These are phyloP conservation scores for Petroica traversi DNA, from an alignment of 2,113 vertebrate genomes.

Conservation along the genomic window DNA sequence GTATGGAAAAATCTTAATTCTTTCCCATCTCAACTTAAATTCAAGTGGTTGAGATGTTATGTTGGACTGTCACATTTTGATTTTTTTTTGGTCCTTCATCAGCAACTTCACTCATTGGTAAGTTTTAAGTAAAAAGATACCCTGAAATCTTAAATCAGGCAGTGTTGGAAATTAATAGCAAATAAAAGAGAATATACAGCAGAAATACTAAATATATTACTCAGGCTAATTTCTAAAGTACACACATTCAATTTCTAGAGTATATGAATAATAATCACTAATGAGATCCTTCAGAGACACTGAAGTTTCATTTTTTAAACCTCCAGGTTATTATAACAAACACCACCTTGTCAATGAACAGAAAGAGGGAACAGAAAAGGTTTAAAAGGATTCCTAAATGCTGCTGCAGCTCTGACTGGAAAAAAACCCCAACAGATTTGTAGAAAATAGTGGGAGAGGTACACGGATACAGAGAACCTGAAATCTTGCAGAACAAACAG, in stretches of 20 bases:
- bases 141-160: neutral
- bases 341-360: neutral
- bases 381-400: neutral
- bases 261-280: neutral
- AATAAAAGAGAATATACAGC: neutral
- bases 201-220: neutral
- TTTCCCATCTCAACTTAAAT: neutral
- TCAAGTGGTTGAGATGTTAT: neutral
- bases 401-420: neutral
- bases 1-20: constrained; percentile 35
- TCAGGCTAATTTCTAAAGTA: neutral
- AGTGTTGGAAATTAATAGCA: neutral
- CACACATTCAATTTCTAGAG: neutral
- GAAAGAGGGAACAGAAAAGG: neutral
- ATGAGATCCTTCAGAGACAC: neutral
- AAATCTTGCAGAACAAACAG: neutral
- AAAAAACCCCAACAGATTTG: neutral
- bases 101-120: neutral
- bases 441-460: neutral
- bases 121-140: neutral
- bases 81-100: neutral
- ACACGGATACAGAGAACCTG: neutral
- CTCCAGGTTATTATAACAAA: neutral
- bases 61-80: neutral
- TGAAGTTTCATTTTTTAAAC: neutral